A percentile compares a stretch with the other conserved stretches of the same genome.
Evolutionary conservation across 2,888 invertebrate species (phyloP).

Genomic region (Choreutis nemorana): DNA sequence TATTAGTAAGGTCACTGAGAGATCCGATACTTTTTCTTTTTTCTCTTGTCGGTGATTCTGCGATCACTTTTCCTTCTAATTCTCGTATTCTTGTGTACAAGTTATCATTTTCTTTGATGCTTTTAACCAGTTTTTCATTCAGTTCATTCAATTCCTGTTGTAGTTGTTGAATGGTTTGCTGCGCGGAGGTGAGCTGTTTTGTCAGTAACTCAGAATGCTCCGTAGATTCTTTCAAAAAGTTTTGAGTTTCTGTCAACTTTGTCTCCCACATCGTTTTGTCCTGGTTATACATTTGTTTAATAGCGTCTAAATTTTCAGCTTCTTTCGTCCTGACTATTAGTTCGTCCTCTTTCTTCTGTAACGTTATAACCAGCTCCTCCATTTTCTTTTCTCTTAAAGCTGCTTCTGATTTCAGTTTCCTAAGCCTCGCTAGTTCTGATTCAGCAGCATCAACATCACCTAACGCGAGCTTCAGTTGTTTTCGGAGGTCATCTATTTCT

Average conservation of each 20-base stretch:
- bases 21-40: conserved; percentile 78
- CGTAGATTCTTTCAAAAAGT: conserved; percentile 71
- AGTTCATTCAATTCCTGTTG: conserved; percentile 73
- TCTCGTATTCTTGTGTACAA: conserved; percentile 77
- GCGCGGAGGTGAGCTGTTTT: conserved; percentile 71
- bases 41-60: conserved; percentile 61
- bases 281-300: conserved; percentile 67
- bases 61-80: conserved; percentile 67
- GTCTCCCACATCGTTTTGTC: conserved; percentile 75
- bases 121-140: conserved; percentile 72
- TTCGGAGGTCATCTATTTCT: conserved; percentile 75
- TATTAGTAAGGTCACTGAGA: conserved; percentile 80
- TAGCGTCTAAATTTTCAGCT: conserved; percentile 69
- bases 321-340: conserved; percentile 75
- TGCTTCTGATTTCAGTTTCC: conserved; percentile 75
- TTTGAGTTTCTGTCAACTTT: conserved; percentile 72
- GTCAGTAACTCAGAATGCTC: conserved; percentile 72
- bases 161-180: conserved; percentile 70
- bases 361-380: conserved; percentile 77
- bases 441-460: conserved; percentile 72
- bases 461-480: conserved; percentile 70
- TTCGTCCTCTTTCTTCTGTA: conserved; percentile 82
- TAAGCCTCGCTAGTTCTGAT: conserved; percentile 75
- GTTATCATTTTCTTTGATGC: conserved; percentile 80
- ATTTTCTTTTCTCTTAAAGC: conserved; percentile 76